Conservation (phyloP, 2,113 vertebrate species). For the Xerus inauris region DNA sequence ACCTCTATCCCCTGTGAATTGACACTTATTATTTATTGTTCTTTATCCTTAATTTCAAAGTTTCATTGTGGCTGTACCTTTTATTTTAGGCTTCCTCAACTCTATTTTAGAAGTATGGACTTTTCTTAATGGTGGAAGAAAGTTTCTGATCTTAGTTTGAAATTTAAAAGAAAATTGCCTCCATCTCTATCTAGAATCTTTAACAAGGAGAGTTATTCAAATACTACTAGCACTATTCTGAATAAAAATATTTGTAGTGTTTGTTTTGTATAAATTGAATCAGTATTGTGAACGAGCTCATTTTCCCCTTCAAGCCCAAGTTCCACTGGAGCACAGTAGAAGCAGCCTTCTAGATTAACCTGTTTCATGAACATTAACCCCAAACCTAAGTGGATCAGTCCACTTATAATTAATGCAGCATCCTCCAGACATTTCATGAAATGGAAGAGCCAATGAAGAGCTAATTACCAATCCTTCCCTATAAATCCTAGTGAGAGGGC, state of each 20-base stretch:
- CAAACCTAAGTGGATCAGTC: constrained; percentile 48
- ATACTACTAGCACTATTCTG: not conserved
- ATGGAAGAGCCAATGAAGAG: constrained; percentile 48
- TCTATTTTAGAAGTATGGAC: constrained; percentile 38
- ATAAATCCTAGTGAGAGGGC: not conserved
- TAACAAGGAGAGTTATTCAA: not conserved
- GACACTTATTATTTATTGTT: constrained; percentile 4
- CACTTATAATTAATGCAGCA: constrained; percentile 61
- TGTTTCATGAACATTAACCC: constrained; percentile 15
- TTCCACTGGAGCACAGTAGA: not conserved
- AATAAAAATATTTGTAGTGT: not conserved
- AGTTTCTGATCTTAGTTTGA: constrained; percentile 42
- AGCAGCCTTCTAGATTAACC: not conserved
- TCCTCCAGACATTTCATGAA: constrained; percentile 59
- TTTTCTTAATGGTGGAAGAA: not conserved
- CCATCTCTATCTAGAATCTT: not conserved
- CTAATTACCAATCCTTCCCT: constrained; percentile 57
- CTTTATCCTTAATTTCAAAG: constrained; percentile 42
- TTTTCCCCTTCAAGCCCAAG: constrained; percentile 24
- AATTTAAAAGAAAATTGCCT: constrained; percentile 56
- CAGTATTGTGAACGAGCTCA: not conserved
- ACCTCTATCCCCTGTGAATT: not conserved
- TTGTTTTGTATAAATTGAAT: not conserved
- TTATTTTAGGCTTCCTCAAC: constrained; percentile 40
- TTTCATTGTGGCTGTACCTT: not conserved